Evolutionary conservation across 2,888 invertebrate genomes (phyloP).

Genomic region (Lasioglossum oenotherae): DNA sequence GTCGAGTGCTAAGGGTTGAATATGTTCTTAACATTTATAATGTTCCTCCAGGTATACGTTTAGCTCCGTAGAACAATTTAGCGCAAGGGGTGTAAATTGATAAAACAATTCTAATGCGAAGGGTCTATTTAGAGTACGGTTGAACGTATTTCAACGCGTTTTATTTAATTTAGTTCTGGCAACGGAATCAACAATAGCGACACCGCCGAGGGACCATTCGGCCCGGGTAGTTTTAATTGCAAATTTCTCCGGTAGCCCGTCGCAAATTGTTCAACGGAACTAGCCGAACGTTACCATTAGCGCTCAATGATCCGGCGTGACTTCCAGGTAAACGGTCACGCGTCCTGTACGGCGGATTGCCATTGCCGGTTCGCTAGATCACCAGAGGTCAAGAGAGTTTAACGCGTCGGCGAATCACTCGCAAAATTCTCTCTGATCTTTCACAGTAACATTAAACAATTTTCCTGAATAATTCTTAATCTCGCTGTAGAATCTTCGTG

Average conservation of each 20-base stretch:
- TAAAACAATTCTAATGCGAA: too few relatives aligned
- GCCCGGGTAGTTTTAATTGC: slow-evolving; percentile 52
- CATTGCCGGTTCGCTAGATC: slow-evolving; percentile 6
- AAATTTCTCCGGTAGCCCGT: slow-evolving; percentile 42
- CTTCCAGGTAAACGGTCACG: slow-evolving; percentile 15
- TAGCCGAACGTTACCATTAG: slow-evolving; percentile 33
- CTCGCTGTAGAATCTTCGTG: too few relatives aligned
- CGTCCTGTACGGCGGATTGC: neutral
- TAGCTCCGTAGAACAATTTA: too few relatives aligned
- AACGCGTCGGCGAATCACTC: neutral
- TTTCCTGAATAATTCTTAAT: too few relatives aligned
- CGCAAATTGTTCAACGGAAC: slow-evolving; percentile 41
- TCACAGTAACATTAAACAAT: too few relatives aligned
- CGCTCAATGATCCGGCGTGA: slow-evolving; percentile 17
- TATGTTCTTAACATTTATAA: too few relatives aligned
- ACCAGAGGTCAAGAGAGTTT: slow-evolving; percentile 11
- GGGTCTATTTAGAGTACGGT: too few relatives aligned
- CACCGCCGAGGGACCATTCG: neutral
- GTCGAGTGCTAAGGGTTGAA: too few relatives aligned
- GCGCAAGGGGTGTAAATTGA: too few relatives aligned
- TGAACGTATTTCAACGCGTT: too few relatives aligned
- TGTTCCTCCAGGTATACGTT: too few relatives aligned
- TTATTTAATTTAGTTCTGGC: neutral
- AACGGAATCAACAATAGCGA: neutral
- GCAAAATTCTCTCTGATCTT: neutral